A percentile compares a stretch with the other conserved stretches of the same genome.
phyloP scores from a whole-genome alignment of 2,113 vertebrate species.

The Semnopithecus entellus region DNA sequence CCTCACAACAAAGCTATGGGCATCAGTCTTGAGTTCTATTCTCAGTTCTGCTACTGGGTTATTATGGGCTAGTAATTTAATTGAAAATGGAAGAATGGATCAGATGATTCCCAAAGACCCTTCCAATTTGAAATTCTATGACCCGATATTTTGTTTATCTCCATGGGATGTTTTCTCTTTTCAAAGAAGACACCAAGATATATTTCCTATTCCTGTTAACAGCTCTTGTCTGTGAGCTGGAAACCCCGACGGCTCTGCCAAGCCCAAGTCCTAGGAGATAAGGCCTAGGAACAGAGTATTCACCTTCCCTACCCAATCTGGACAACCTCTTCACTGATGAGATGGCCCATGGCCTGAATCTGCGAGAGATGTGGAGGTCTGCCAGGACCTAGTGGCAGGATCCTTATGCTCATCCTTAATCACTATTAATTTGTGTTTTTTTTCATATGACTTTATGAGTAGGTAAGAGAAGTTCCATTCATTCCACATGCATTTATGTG shows the following conservation, averaged over 20 bases:
- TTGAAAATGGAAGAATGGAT: neutral
- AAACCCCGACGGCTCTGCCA: neutral
- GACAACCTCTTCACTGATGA: neutral
- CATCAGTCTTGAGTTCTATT: neutral
- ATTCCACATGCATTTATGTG: neutral
- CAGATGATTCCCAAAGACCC: neutral
- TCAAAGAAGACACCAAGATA: neutral
- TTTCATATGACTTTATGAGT: constrained; percentile 26
- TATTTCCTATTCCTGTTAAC: neutral
- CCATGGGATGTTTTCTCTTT: neutral
- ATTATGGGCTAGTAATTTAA: constrained; percentile 10
- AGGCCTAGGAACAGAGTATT: neutral
- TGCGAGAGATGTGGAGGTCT: neutral
- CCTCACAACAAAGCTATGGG: neutral
- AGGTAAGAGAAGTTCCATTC: neutral
- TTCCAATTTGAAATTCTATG: constrained; percentile 11
- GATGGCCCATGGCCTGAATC: neutral
- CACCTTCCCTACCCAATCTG: neutral
- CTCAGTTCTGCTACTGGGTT: neutral
- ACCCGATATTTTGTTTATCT: neutral
- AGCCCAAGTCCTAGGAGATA: neutral
- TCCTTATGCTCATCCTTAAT: neutral
- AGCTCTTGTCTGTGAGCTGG: neutral
- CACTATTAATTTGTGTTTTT: neutral
- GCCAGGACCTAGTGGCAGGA: neutral